Evolutionary conservation across 2,113 vertebrate species (phyloP).

Genomic region (Marcusenius ussheri): DNA sequence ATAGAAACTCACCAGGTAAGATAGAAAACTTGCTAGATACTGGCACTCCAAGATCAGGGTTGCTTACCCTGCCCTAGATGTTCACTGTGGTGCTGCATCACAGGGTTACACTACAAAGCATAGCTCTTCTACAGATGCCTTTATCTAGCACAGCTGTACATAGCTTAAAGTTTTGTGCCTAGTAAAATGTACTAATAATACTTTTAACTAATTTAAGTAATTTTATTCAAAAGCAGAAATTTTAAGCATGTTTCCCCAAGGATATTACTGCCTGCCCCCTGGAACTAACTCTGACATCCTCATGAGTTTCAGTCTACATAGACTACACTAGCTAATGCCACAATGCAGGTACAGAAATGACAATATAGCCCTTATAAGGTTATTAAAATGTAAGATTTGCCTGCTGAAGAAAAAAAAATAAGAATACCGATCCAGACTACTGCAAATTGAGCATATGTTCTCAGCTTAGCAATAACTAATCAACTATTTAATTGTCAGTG

Average conservation of each 20-base stretch:
- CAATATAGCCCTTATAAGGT: not conserved
- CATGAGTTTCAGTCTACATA: not conserved
- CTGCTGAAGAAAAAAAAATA: not conserved
- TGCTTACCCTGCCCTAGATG: not conserved
- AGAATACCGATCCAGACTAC: not conserved
- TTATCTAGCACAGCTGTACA: not conserved
- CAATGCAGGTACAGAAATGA: not conserved
- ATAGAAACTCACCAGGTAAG: not conserved
- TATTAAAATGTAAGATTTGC: not conserved
- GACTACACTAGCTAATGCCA: not conserved
- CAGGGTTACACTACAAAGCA: not conserved
- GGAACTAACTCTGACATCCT: not conserved
- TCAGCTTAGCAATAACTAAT: not conserved
- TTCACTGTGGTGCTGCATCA: not conserved
- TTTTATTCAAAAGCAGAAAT: not conserved
- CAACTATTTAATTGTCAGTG: not conserved
- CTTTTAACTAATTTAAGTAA: not conserved
- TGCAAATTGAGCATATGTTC: not conserved
- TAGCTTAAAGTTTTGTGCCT: not conserved
- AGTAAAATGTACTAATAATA: not conserved
- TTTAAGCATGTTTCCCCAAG: not conserved
- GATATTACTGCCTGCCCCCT: not conserved
- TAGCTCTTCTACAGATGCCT: not conserved
- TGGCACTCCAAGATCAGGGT: not conserved
- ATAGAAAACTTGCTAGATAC: not conserved